phyloP scores from a whole-genome alignment of 2,888 invertebrate genomes.

The Tenodera sinensis region DNA sequence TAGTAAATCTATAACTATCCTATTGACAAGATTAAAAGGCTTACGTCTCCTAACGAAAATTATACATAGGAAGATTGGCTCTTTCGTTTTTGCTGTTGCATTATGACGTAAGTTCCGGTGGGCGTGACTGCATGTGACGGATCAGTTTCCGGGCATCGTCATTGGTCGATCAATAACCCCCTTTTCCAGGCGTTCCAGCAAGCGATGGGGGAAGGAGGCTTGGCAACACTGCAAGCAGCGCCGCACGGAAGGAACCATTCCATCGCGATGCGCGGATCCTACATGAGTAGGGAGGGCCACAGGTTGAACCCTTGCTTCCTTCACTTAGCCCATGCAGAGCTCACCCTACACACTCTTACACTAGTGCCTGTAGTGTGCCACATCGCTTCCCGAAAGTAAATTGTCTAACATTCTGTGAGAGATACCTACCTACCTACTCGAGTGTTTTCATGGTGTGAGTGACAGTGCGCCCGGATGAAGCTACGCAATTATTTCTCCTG shows the following conservation, averaged over 20 bases:
- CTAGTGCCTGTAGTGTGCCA: background rate
- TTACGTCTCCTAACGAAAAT: background rate
- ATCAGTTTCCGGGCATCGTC: conserved; percentile 17
- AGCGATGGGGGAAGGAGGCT: background rate
- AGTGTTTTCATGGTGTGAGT: conserved; percentile 47
- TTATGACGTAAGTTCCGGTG: conserved; percentile 11
- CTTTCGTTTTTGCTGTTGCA: background rate
- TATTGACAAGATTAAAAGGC: background rate
- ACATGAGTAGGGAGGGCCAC: background rate
- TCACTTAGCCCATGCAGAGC: background rate
- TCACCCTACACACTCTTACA: background rate
- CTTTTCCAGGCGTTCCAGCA: background rate
- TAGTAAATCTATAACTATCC: background rate
- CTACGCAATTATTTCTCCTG: conserved; percentile 42
- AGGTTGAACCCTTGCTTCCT: background rate
- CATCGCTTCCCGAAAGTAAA: background rate
- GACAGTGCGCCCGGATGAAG: conserved; percentile 49
- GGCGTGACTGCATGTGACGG: conserved; percentile 10
- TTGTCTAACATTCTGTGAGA: background rate
- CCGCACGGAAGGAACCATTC: conserved; percentile 20
- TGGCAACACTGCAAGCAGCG: conserved; percentile 18
- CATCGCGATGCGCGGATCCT: conserved; percentile 3
- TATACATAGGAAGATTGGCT: background rate
- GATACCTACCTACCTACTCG: no score
- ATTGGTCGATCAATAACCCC: conserved; percentile 30